Evolutionary conservation across 2,797 vertebrate species (phyloP).

Genomic region (Acrossocheilus wenchowensis): DNA sequence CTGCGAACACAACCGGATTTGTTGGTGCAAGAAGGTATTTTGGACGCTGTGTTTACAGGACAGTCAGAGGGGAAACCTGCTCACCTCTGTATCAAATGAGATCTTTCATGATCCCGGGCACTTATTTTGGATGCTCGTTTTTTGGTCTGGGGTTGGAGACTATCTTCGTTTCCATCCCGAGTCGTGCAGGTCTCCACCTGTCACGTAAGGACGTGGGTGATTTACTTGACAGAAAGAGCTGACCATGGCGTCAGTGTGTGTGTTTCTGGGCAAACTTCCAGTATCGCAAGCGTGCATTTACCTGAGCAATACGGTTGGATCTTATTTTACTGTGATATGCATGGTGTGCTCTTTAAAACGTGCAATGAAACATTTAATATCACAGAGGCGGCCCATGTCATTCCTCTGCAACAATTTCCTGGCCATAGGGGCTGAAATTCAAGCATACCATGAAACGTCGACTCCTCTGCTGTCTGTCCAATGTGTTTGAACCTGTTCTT

Average conservation of each 20-base stretch:
- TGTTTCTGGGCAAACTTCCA: slow-evolving; percentile 45
- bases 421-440: slow-evolving; percentile 62
- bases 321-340: slow-evolving; percentile 57
- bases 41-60: slow-evolving; percentile 2
- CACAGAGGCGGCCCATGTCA: slow-evolving; percentile 30
- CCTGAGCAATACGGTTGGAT: slow-evolving; percentile 58
- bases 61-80: neutral
- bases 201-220: neutral
- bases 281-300: slow-evolving; percentile 35
- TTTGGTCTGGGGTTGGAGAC: neutral
- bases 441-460: slow-evolving; percentile 56
- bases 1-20: slow-evolving; percentile 44
- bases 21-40: slow-evolving; percentile 51
- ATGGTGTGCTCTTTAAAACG: slow-evolving; percentile 41
- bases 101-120: slow-evolving; percentile 41
- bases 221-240: slow-evolving; percentile 16
- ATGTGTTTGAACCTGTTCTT: slow-evolving; percentile 48
- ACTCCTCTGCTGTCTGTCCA: slow-evolving; percentile 59
- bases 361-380: slow-evolving; percentile 53
- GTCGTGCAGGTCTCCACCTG: slow-evolving; percentile 34
- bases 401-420: slow-evolving; percentile 59
- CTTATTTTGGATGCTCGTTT: slow-evolving; percentile 2
- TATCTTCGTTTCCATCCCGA: neutral
- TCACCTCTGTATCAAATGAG: slow-evolving; percentile 9
- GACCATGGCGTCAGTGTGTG: neutral